Conservation (phyloP, 2,113 vertebrate species). For the Cygnus atratus region DNA sequence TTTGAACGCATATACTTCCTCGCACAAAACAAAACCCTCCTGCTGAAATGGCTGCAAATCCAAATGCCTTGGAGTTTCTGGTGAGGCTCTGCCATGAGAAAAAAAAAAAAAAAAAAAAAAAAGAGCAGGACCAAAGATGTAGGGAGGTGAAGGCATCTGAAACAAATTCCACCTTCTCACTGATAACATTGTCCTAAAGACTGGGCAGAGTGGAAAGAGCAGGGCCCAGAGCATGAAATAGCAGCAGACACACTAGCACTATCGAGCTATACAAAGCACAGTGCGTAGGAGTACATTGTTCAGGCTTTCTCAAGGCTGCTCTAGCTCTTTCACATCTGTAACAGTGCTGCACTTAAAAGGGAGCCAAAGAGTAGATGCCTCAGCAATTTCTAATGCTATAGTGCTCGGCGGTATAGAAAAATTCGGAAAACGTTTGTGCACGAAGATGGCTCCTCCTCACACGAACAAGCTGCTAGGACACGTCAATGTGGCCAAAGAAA, state of each 20-base stretch:
- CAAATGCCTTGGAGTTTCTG: not conserved
- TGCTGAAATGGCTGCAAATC: not conserved
- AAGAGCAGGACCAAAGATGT: not conserved
- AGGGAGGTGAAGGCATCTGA: not conserved
- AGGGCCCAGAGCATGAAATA: not conserved
- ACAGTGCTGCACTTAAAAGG: not conserved
- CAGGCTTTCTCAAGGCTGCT: not conserved
- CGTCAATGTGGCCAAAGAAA: not conserved
- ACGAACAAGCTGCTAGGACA: not conserved
- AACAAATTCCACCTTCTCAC: not conserved
- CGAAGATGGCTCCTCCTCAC: not conserved
- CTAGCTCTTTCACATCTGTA: not conserved
- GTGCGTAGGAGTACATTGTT: accelerated
- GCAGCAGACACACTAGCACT: not conserved
- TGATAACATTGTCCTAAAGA: not conserved
- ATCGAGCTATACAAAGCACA: not conserved
- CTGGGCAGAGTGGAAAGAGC: not conserved
- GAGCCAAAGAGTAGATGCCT: not conserved
- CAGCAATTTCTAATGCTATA: not conserved
- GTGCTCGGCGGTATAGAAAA: not conserved
- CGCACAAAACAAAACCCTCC: not conserved
- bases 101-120: not conserved
- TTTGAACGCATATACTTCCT: slow-evolving; percentile 26
- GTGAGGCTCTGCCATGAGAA: not conserved
- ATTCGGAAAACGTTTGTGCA: not conserved